Evolutionary conservation across 2,888 invertebrate species (phyloP).

Genomic region (Rhingia campestris): DNA sequence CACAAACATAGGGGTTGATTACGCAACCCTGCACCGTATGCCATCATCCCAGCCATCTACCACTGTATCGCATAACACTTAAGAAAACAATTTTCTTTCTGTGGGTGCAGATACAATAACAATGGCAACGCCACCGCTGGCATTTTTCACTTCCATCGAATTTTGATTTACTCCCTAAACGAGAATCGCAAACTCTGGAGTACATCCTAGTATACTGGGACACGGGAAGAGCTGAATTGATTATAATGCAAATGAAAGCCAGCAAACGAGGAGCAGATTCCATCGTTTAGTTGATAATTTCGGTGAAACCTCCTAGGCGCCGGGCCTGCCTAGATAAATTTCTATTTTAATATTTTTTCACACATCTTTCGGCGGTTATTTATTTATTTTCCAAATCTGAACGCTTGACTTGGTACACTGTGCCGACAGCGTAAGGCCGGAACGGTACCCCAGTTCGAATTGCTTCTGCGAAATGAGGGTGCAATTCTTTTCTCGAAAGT

Average conservation of each 20-base stretch:
- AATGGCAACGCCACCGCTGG: slow-evolving; percentile 66
- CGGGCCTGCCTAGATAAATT: slow-evolving; percentile 14
- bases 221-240: slow-evolving; percentile 53
- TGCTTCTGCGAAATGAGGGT: neutral
- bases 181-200: slow-evolving; percentile 16
- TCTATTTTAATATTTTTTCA: slow-evolving; percentile 66
- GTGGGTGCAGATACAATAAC: slow-evolving; percentile 69
- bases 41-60: neutral
- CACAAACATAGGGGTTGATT: slow-evolving; percentile 65
- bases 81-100: slow-evolving; percentile 72
- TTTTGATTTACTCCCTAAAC: slow-evolving; percentile 61
- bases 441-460: neutral
- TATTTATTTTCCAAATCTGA: slow-evolving; percentile 69
- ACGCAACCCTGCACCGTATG: slow-evolving; percentile 58
- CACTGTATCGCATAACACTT: slow-evolving; percentile 69
- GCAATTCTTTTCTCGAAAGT: slow-evolving; percentile 3
- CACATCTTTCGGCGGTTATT: slow-evolving; percentile 64
- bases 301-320: slow-evolving; percentile 14
- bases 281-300: slow-evolving; percentile 29
- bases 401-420: slow-evolving; percentile 48
- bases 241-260: slow-evolving; percentile 72
- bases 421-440: slow-evolving; percentile 6
- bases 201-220: slow-evolving; percentile 5
- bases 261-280: slow-evolving; percentile 46
- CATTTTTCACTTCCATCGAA: slow-evolving; percentile 65